Evolutionary conservation across 2,888 invertebrate genomes (phyloP).

Genomic region (Melinaea menophilus): DNA sequence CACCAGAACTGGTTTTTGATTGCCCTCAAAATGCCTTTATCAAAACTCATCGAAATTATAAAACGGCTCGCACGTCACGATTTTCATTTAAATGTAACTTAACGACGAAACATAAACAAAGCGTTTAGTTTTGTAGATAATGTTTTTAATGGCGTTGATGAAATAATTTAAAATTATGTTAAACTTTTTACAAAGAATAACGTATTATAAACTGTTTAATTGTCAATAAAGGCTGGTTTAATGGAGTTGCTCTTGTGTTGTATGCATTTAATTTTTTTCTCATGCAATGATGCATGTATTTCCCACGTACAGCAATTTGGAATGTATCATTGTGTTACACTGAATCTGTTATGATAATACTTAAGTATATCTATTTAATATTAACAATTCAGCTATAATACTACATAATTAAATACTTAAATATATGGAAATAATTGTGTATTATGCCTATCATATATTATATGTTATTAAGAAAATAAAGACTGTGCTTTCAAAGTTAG

Average conservation of each 20-base stretch:
- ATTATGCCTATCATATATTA: no score
- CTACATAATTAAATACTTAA: slow-evolving; percentile 4
- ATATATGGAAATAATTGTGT: background rate
- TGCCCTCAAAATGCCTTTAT: slow-evolving; percentile 38
- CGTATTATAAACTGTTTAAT: slow-evolving; percentile 29
- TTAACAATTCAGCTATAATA: slow-evolving; percentile 5
- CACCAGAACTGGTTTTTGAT: slow-evolving; percentile 46
- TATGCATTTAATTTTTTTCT: slow-evolving; percentile 34
- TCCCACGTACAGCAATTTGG: slow-evolving; percentile 39
- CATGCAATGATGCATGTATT: slow-evolving; percentile 48
- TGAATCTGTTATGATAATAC: slow-evolving; percentile 9
- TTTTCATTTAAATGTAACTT: slow-evolving; percentile 24
- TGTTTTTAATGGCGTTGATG: slow-evolving; percentile 20
- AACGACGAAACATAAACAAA: slow-evolving; percentile 21
- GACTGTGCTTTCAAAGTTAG: no score
- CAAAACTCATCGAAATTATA: slow-evolving; percentile 24
- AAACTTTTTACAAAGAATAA: slow-evolving; percentile 15
- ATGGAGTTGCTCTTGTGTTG: slow-evolving; percentile 26
- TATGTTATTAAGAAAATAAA: no score
- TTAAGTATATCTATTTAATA: background rate
- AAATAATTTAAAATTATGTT: slow-evolving; percentile 17
- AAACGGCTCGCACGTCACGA: slow-evolving; percentile 27
- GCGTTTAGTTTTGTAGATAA: slow-evolving; percentile 17
- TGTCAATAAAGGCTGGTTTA: slow-evolving; percentile 35
- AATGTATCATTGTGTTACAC: slow-evolving; percentile 20